These are phyloP conservation scores for Nemapogon koenigi DNA, from an alignment of 2,888 invertebrate species.

Conservation along the genomic window DNA sequence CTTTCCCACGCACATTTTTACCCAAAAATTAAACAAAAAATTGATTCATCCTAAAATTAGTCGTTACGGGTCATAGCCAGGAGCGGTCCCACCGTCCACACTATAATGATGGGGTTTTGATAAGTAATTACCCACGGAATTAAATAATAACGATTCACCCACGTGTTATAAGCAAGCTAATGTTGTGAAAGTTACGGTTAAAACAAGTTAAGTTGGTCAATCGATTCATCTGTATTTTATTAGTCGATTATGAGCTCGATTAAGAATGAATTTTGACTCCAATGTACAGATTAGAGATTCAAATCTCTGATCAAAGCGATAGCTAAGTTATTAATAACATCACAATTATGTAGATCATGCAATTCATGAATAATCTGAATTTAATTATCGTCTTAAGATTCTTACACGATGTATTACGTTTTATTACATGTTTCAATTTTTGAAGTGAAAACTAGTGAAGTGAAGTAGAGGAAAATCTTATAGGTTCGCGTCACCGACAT, in stretches of 20 bases:
- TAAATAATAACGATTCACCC: constrained; percentile 20
- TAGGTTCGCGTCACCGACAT: no score
- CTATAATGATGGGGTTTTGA: constrained; percentile 52
- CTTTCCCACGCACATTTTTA: no score
- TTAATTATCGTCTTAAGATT: no score
- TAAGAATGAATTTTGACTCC: no score
- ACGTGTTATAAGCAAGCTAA: constrained; percentile 7
- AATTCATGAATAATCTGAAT: no score
- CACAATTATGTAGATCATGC: no score
- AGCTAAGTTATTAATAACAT: no score
- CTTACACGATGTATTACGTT: no score
- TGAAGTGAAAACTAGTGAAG: no score
- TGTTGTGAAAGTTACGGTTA: constrained; percentile 11
- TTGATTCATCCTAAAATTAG: constrained; percentile 3
- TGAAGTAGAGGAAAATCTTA: no score
- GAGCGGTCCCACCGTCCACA: constrained; percentile 37
- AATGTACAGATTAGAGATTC: constrained; percentile 6
- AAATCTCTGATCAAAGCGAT: constrained; percentile 9
- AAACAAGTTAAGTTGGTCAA: constrained; percentile 24
- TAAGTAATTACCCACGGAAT: constrained; percentile 31
- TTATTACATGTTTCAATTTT: no score
- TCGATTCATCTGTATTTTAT: constrained; percentile 27
- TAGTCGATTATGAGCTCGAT: constrained; percentile 9
- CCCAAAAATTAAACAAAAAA: no score
- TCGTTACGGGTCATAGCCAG: constrained; percentile 28